These are phyloP conservation scores for Arenaria interpres DNA, from an alignment of 2,113 vertebrate species.

Conservation along the genomic window DNA sequence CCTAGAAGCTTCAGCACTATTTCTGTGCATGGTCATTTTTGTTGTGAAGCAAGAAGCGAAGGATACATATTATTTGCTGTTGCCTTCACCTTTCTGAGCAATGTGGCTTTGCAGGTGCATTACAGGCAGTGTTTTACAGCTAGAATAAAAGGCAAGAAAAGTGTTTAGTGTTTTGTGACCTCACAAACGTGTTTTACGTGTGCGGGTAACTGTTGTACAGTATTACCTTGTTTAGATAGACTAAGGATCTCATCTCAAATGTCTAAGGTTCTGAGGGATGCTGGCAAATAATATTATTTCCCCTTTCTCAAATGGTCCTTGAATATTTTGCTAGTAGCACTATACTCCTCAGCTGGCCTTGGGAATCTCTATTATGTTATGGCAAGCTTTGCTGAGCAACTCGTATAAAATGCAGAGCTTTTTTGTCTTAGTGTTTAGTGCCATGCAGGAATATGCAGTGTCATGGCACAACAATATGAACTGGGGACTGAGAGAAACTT, in stretches of 20 bases:
- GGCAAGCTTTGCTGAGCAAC: neutral
- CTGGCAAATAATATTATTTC: neutral
- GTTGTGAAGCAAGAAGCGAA: neutral
- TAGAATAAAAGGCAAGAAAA: neutral
- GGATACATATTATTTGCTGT: neutral
- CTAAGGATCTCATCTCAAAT: neutral
- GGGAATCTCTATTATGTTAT: neutral
- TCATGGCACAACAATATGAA: rapidly evolving
- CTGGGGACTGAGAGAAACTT: neutral
- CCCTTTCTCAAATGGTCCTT: neutral
- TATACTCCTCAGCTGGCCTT: neutral
- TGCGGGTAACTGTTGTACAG: rapidly evolving
- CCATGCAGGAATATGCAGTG: neutral
- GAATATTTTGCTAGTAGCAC: neutral
- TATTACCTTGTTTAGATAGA: neutral
- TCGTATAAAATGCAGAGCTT: neutral
- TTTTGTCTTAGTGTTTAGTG: neutral
- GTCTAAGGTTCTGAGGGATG: neutral
- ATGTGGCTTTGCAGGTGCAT: neutral
- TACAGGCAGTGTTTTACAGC: neutral
- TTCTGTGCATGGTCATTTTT: neutral
- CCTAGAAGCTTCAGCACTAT: neutral
- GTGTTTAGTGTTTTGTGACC: neutral
- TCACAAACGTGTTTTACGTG: neutral
- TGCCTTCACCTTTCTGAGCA: neutral